Evolutionary conservation across 2,113 vertebrate genomes (phyloP), one percentile per base, ranked within the genome.

Genomic region (Phyllostomus hastatus): DNA sequence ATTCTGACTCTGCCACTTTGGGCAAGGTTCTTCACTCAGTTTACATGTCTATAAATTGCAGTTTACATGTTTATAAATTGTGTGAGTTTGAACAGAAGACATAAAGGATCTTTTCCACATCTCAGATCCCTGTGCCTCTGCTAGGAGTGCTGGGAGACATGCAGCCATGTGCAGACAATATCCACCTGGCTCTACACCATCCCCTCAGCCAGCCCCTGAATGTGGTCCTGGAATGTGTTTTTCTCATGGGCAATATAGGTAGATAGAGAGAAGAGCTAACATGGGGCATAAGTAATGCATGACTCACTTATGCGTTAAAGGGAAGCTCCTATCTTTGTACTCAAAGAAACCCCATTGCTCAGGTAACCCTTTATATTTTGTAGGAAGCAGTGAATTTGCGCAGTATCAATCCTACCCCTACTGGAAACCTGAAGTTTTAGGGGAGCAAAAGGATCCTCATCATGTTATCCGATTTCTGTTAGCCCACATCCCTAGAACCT

Each of bases 321-420:
- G 64, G 11, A 33, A 52, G 31, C 24, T 28, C 19, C 10, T 61
- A 2, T 70, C 16, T 20, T 8, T 24, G 11, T 7, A 15, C 14
- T 79, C 22, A 48, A 24, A 10, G 3, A 38, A 83, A 59, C 14
- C 9, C 4, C 11, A 1, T 19, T 0, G 0, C 31, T n/a, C 2
- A n/a, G 8, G 9, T 1, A 24, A n/a, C 24, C 10, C 22, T 5
- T 38, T 9, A 38, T 1, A 0, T 24, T 41, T 28, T 8, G 2
- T 8, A 33, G 5, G 24, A 46, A 20, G 41, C 41, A 24, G 43
- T 0, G 26, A 7, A 10, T 7, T 7, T 35, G 22, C 24, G 24
- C 2, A 14, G 19, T 10, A n/a, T 2, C 12, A 26, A 2, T 2
- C 48, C 0, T 4, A 7, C 1, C 12, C 12, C 1, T n/a, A 1